A percentile compares a stretch with the other conserved stretches of the same genome.
Conservation (phyloP, 2,888 invertebrate species). For the Pteria penguin region DNA sequence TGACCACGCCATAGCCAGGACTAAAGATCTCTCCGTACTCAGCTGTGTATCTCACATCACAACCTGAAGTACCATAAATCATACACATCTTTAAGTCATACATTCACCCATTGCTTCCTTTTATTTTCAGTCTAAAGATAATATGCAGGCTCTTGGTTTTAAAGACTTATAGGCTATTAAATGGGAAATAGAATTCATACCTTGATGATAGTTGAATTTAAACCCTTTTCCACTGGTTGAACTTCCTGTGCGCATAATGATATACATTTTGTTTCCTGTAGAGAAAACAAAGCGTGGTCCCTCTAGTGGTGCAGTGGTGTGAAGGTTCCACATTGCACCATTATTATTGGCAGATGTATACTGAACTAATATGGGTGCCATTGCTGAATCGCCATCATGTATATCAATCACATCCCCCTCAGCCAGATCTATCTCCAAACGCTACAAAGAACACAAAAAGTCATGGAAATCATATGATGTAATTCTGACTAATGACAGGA, state of each 20-base stretch:
- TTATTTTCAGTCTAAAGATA: no score
- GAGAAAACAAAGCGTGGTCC: slow-evolving; percentile 52
- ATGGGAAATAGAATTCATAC: slow-evolving; percentile 41
- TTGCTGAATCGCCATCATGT: slow-evolving; percentile 60
- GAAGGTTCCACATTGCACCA: slow-evolving; percentile 23
- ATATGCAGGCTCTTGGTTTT: no score
- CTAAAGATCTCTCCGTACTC: slow-evolving; percentile 58
- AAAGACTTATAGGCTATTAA: no score
- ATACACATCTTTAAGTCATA: no score
- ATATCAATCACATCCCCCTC: slow-evolving; percentile 54
- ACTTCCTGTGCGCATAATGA: slow-evolving; percentile 55
- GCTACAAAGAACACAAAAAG: no score
- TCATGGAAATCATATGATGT: no score
- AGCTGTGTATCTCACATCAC: slow-evolving; percentile 45
- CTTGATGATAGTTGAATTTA: slow-evolving; percentile 61
- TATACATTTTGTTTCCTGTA: slow-evolving; percentile 59
- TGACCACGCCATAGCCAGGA: slow-evolving; percentile 54
- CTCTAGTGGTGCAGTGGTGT: not conserved
- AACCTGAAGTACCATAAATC: slow-evolving; percentile 56
- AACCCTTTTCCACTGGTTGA: slow-evolving; percentile 51
- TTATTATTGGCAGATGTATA: slow-evolving; percentile 43
- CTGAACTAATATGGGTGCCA: slow-evolving; percentile 41
- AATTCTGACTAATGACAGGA: no score
- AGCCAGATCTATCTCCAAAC: slow-evolving; percentile 52
- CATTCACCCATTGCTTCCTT: no score